Conservation (phyloP, 2,113 vertebrate genomes). For the Odocoileus virginianus region DNA sequence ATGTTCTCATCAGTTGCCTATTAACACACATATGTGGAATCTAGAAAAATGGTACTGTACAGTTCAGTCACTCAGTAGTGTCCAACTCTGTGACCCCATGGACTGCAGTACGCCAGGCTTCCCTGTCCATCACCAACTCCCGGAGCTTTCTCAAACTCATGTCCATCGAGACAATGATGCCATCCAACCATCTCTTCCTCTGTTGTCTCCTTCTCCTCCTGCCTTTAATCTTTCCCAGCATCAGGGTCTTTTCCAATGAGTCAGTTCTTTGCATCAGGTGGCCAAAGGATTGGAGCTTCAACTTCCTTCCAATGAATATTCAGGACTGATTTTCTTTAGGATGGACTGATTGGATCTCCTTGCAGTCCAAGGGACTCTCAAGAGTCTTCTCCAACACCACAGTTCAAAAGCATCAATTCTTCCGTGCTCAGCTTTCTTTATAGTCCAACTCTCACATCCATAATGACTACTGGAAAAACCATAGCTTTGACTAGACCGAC, state of each 20-base stretch:
- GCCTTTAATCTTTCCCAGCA: neutral
- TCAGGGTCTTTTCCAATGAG: neutral
- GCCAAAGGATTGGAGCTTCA: neutral
- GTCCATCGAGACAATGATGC: neutral
- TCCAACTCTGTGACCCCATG: neutral
- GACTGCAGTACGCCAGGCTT: fast-evolving
- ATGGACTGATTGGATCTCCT: no score
- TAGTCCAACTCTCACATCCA: neutral
- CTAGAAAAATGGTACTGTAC: neutral
- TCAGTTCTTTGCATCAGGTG: neutral
- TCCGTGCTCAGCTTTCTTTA: no score
- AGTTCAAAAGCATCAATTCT: no score
- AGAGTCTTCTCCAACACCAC: no score
- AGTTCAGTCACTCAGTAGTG: neutral
- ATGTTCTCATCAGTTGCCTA: neutral
- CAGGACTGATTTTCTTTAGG: no score
- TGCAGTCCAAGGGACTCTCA: no score
- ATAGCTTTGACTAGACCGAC: neutral
- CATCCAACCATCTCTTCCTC: neutral
- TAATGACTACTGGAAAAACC: neutral
- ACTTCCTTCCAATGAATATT: neutral
- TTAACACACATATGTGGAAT: neutral
- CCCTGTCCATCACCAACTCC: neutral
- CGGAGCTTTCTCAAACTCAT: neutral
- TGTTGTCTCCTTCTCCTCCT: neutral